Evolutionary conservation across 2,888 invertebrate species (phyloP).

Genomic region (Trachelus iudaicus): DNA sequence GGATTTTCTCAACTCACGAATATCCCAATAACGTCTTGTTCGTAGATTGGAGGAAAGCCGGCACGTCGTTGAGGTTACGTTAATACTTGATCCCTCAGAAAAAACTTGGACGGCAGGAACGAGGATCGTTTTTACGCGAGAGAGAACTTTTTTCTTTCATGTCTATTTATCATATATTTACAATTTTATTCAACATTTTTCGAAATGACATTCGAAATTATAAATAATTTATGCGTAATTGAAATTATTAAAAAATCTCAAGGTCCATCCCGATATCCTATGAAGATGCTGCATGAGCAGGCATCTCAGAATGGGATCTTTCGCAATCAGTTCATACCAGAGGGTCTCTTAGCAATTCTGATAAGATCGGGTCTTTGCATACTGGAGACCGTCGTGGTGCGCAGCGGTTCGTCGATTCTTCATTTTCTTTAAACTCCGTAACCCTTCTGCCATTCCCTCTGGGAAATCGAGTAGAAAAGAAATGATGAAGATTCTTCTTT

Average conservation of each 20-base stretch:
- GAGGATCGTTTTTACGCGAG: not conserved
- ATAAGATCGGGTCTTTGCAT: not conserved
- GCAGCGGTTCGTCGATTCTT: not conserved
- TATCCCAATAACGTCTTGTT: not conserved
- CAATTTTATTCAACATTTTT: too few relatives aligned
- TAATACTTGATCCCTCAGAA: not conserved
- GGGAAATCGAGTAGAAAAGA: not conserved
- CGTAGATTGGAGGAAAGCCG: too few relatives aligned
- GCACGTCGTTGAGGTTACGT: not conserved
- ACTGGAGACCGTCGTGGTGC: not conserved
- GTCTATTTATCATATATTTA: too few relatives aligned
- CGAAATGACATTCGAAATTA: too few relatives aligned
- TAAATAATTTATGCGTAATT: not conserved
- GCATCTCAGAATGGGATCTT: not conserved
- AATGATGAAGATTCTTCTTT: not conserved
- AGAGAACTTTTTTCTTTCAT: not conserved
- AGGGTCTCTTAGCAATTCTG: not conserved
- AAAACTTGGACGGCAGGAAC: not conserved
- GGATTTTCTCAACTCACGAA: slow-evolving; percentile 4
- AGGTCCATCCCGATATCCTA: not conserved
- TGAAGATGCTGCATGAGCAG: not conserved
- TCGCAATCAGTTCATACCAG: not conserved
- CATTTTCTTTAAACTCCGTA: not conserved
- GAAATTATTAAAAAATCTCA: not conserved
- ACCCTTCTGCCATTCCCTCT: not conserved